phyloP scores from a whole-genome alignment of 2,113 vertebrate genomes.

The Oreochromis niloticus region DNA sequence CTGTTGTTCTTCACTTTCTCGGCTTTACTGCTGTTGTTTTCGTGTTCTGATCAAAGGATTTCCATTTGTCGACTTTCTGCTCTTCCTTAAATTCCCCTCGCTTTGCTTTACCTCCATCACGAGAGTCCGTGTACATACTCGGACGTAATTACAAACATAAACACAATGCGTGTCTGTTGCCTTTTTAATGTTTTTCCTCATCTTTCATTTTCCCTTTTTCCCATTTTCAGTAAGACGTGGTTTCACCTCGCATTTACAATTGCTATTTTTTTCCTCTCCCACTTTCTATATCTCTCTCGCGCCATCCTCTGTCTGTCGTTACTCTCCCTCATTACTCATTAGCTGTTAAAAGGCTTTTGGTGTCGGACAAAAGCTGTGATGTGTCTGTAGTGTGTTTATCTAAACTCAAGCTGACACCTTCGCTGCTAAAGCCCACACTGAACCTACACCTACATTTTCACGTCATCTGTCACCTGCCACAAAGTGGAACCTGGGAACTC shows the following conservation, averaged over 20 bases:
- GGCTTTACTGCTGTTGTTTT: constrained; percentile 35
- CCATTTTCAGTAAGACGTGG: background rate
- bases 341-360: constrained; percentile 1
- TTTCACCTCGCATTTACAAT: background rate
- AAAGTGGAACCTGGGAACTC: background rate
- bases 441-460: background rate
- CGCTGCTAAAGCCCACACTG: background rate
- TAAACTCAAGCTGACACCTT: background rate
- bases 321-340: background rate
- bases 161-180: background rate
- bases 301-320: background rate
- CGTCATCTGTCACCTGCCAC: background rate
- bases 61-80: constrained; percentile 5
- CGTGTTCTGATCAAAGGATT: constrained; percentile 51
- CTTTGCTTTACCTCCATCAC: background rate
- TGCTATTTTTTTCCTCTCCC: background rate
- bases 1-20: constrained; percentile 29
- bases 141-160: background rate
- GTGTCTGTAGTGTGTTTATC: background rate
- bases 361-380: background rate
- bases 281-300: background rate
- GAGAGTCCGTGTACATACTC: background rate
- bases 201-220: background rate
- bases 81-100: background rate
- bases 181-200: background rate